Base-by-base conservation (phyloP, 2,888 invertebrate species). In the Sphaerophoria taeniata region DNA sequence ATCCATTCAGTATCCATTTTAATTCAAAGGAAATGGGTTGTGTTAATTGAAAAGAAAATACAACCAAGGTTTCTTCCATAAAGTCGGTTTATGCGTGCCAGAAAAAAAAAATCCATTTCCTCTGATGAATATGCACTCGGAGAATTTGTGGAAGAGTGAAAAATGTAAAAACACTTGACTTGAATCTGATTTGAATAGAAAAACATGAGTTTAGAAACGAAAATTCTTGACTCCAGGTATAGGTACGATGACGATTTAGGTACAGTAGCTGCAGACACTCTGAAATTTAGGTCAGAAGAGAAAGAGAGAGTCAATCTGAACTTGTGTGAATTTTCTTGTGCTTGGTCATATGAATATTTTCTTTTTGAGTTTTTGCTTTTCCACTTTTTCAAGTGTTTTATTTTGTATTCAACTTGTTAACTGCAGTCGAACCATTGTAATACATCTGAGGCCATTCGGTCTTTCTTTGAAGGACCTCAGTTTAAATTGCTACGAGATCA, bases 171-270 rank as follows among this genome's bases (percentile, higher is more conserved):
- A 60, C 67, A 31, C 67, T 67, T 53, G 9, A 51, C 36, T 36
- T 51, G 67, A 34, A 67, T 53, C 51, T 51, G 24, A 67, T 67
- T 53, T 67, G 51, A 67, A 67, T 67, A 67, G 51, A 39, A 67
- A 67, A 39, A 43, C 39, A 67, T 53, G 39, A 24, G 7, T 36
- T 51, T 39, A 7, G 24, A 16, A 53, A 67, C 24, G 24, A 31
- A 36, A 67, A 39, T n/a, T 12, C 67, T 67, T 53, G 51, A 39
- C 12, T 65, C 33, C 24, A 7, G 45, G 7, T 36, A 14, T 14
- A 36, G 4, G n/a, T 47, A 14, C 6, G 11, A 36, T n/a, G 6
- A 4, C 36, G 24, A 4, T 24, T n/a, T n/a, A n/a, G n/a, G 65
- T 51, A 67, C 9, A 43, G 39, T 7, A 9, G 9, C 51, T 9